A percentile compares a stretch with the other conserved stretches of the same genome.
Evolutionary conservation across 2,797 vertebrate genomes (phyloP).

Genomic region (Bradypus variegatus): DNA sequence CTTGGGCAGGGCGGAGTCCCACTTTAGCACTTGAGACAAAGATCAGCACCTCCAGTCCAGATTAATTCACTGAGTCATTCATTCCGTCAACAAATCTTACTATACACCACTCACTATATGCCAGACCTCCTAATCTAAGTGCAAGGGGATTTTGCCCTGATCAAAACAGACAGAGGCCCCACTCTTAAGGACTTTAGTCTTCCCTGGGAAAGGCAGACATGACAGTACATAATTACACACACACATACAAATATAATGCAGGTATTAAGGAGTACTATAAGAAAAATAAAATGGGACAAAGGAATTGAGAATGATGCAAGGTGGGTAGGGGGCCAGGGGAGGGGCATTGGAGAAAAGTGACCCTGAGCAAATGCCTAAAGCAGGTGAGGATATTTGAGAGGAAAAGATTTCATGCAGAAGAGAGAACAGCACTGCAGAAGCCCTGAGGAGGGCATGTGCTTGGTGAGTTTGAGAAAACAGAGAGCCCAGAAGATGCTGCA

Average conservation of each 20-base stretch:
- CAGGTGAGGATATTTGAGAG: neutral
- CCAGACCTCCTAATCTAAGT: neutral
- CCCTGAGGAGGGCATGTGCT: neutral
- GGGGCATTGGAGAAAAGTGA: neutral
- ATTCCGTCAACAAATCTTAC: neutral
- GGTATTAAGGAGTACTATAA: neutral
- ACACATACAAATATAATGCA: neutral
- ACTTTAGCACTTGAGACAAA: neutral
- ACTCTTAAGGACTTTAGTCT: neutral
- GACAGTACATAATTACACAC: neutral
- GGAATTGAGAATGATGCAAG: too few species aligned
- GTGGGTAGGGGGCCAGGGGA: neutral
- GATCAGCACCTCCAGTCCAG: neutral
- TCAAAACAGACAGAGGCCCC: neutral
- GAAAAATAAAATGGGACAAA: neutral
- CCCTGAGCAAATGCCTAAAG: neutral
- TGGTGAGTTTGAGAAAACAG: neutral
- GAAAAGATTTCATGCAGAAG: neutral
- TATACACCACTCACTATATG: neutral
- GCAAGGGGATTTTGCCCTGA: neutral
- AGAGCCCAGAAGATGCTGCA: neutral
- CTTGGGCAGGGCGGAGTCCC: neutral
- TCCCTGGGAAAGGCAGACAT: neutral
- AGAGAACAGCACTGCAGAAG: too few species aligned
- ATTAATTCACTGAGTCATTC: neutral